Evolutionary conservation across 2,797 vertebrate species (phyloP).

Genomic region (Ptychobarbus kaznakovi): DNA sequence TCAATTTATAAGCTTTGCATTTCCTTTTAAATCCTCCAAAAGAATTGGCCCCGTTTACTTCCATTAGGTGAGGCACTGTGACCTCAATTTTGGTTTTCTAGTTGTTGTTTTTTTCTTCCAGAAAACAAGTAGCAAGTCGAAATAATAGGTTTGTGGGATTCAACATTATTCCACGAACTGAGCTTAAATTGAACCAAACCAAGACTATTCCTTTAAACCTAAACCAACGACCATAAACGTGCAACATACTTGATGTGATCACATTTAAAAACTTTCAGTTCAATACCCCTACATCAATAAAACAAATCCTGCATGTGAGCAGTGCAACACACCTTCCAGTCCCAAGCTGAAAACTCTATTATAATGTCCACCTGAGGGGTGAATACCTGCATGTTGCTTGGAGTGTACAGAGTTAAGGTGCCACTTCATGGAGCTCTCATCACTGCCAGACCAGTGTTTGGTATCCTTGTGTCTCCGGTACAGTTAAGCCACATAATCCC

Average conservation of each 20-base stretch:
- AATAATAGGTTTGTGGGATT: not conserved
- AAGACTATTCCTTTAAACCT: not conserved
- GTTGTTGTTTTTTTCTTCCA: not conserved
- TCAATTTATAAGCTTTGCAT: not conserved
- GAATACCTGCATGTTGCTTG: conserved; percentile 16
- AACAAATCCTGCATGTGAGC: not conserved
- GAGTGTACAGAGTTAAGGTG: conserved; percentile 2
- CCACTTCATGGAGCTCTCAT: conserved; percentile 67
- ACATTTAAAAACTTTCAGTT: not conserved
- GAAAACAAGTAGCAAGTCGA: not conserved
- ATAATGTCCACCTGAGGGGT: not conserved
- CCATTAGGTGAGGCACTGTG: not conserved
- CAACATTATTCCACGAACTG: not conserved
- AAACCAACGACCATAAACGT: not conserved
- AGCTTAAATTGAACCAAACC: not conserved
- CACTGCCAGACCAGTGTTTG: conserved; percentile 73
- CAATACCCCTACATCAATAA: not conserved
- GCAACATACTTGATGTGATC: not conserved
- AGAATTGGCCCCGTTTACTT: not conserved
- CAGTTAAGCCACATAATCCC: conserved; percentile 83
- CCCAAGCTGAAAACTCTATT: not conserved
- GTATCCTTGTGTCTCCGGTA: conserved; percentile 76
- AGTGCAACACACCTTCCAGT: not conserved
- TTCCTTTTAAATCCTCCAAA: not conserved
- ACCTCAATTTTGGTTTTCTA: not conserved